These are phyloP conservation scores for Felis chaus DNA, from an alignment of 2,113 vertebrate species.

Conservation along the genomic window DNA sequence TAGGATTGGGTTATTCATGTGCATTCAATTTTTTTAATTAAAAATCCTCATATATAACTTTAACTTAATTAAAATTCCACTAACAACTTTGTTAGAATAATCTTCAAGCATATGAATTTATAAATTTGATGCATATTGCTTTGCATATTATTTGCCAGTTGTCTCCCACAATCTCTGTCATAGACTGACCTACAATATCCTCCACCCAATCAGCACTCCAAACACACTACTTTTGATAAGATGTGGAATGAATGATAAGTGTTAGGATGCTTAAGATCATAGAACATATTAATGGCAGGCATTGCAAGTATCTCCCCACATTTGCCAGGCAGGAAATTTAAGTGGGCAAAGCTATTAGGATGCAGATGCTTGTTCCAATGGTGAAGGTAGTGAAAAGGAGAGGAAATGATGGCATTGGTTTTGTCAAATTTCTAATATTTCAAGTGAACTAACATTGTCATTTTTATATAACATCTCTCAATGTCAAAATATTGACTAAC, in stretches of 20 bases:
- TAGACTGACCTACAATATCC: neutral
- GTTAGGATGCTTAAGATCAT: neutral
- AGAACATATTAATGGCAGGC: neutral
- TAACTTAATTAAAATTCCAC: neutral
- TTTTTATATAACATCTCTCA: neutral
- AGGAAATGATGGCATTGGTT: neutral
- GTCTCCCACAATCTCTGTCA: neutral
- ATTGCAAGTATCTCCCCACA: neutral
- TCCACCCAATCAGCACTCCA: neutral
- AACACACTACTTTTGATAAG: neutral
- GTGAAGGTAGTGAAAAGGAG: accelerated
- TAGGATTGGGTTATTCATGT: neutral
- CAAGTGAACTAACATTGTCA: neutral
- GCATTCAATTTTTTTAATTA: neutral
- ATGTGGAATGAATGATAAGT: neutral
- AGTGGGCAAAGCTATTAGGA: neutral
- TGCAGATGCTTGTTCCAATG: neutral
- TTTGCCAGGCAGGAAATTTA: neutral
- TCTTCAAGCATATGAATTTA: neutral
- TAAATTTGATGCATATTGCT: neutral
- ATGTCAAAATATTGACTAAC: neutral
- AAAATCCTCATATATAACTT: neutral
- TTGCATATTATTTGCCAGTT: neutral
- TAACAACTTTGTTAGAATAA: neutral
- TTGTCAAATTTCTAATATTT: neutral